phyloP scores from a whole-genome alignment of 2,797 vertebrate species.

The Halcyon smyrnensis region DNA sequence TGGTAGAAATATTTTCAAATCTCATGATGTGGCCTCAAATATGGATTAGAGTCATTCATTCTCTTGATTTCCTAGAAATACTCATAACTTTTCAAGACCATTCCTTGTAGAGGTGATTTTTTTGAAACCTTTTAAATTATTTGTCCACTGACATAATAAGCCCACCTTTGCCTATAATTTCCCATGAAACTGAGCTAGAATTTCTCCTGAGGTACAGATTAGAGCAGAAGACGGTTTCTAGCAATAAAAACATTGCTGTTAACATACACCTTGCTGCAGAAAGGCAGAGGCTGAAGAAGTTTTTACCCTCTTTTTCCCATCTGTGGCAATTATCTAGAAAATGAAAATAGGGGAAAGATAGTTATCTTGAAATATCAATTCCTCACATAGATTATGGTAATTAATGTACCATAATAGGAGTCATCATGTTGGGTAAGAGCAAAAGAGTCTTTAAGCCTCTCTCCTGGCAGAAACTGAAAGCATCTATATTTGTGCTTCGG shows the following conservation, averaged over 20 bases:
- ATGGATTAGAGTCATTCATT: background rate
- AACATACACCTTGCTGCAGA: background rate
- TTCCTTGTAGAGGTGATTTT: background rate
- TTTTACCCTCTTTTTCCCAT: background rate
- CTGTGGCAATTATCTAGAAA: background rate
- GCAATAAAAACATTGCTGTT: background rate
- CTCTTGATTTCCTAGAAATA: background rate
- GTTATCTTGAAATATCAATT: background rate
- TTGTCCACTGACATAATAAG: background rate
- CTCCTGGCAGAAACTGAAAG: background rate
- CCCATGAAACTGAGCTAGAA: background rate
- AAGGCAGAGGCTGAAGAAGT: background rate
- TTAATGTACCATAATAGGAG: background rate
- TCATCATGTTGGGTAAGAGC: accelerated
- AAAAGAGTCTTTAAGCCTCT: background rate
- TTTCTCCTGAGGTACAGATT: background rate
- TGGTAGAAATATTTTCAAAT: background rate
- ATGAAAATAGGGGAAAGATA: background rate
- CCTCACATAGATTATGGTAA: background rate
- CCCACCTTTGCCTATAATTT: background rate
- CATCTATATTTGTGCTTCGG: background rate
- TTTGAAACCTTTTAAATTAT: background rate
- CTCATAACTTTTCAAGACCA: background rate
- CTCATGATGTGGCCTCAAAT: background rate
- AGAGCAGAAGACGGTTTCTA: background rate